A percentile compares a stretch with the other conserved stretches of the same genome.
Conservation (phyloP, 2,113 vertebrate genomes). For the Psilopogon haemacephalus region DNA sequence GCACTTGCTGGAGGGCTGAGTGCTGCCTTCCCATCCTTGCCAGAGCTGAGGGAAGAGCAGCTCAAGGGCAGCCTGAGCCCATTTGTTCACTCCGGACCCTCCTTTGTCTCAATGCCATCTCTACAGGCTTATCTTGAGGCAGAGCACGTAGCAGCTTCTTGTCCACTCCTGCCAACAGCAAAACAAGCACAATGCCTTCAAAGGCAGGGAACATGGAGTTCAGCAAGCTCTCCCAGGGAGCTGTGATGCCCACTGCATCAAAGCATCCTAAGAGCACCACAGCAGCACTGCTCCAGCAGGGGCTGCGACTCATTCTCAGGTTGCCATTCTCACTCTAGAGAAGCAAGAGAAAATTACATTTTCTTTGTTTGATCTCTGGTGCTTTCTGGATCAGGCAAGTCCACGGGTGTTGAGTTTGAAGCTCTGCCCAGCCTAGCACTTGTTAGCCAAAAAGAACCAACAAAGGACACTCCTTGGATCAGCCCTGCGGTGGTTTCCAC, state of each 20-base stretch:
- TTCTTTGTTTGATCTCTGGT: constrained; percentile 8
- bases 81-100: background rate
- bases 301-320: background rate
- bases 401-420: background rate
- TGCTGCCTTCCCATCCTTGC: background rate
- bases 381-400: background rate
- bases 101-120: background rate
- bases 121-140: background rate
- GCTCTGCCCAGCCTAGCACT: background rate
- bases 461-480: background rate
- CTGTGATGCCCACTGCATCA: background rate
- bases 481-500: background rate
- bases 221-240: background rate
- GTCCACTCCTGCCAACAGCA: background rate
- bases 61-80: background rate
- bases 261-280: background rate
- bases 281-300: background rate
- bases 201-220: background rate
- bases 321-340: background rate
- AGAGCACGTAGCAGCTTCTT: background rate
- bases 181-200: background rate
- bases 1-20: accelerated
- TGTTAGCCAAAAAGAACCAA: background rate
- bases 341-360: background rate
- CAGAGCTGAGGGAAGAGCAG: background rate